Percentiles rank a stretch among this genome's conserved stretches.
These are phyloP conservation scores for Pantherophis vulpinus DNA, from an alignment of 2,797 vertebrate species.

Conservation along the genomic window DNA sequence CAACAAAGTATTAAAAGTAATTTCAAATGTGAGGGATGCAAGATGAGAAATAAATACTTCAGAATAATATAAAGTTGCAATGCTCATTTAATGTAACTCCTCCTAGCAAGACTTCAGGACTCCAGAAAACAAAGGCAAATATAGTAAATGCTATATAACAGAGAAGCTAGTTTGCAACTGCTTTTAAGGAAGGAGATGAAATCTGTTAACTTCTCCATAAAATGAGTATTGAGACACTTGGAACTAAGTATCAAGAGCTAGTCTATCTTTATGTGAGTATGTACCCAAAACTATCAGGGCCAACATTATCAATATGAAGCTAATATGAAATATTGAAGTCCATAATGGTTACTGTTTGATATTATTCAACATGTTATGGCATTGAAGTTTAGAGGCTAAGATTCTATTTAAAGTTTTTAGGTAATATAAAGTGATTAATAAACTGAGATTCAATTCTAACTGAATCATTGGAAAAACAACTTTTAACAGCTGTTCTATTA, in stretches of 20 bases:
- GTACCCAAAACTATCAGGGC: not conserved
- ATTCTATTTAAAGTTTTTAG: not conserved
- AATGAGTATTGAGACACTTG: not conserved
- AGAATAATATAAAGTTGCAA: not conserved
- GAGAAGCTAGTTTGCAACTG: not conserved
- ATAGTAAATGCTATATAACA: not conserved
- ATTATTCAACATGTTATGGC: not conserved
- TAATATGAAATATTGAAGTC: not conserved
- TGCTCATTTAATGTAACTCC: not conserved
- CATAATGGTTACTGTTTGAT: not conserved
- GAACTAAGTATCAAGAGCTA: not conserved
- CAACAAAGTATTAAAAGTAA: not conserved
- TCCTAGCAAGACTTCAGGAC: not conserved
- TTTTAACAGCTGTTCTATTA: not conserved
- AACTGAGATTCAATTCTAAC: not conserved
- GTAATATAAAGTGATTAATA: not conserved
- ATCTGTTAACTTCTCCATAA: not conserved
- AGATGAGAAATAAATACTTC: not conserved
- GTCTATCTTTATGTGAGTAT: not conserved
- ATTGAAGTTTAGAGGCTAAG: not conserved
- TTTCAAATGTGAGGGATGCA: not conserved
- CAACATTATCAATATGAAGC: not conserved
- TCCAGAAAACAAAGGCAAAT: not conserved
- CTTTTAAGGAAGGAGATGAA: not conserved
- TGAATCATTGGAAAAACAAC: not conserved